Base-by-base conservation (phyloP, 2,797 vertebrate species). In the Schizothorax lantsangensis region DNA sequence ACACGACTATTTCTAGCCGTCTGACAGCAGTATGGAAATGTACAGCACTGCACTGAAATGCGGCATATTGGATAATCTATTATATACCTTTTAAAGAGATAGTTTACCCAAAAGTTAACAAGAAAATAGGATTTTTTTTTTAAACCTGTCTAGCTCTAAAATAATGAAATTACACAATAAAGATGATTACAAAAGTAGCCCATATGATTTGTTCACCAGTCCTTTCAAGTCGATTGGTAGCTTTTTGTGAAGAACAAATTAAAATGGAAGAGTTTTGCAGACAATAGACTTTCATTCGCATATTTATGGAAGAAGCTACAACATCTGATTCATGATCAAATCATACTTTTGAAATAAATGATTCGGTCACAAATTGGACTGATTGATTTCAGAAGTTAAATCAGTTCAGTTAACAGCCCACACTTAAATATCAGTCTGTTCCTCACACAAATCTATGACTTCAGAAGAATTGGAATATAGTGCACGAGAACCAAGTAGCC, bases 11-110 rank as follows among this genome's bases (percentile, higher is more conserved):
- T 59, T 79, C 36, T 4, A 59, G 75, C 36, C 21, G 0, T 14
- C 75, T 78, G 75, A 78, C 49, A 78, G 75, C 75, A 59, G 21
- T 40, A 17, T 79, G 75, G 47, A 79, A 79, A 59, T 59, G 15
- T 36, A 59, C 52, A 59, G 21, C 36, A n/a, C 75, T 79, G 75
- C 52, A 59, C 36, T 59, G 52, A 33, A 77, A 36, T 77, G 74
- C 52, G 12, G 21, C 75, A 79, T n/a, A 26, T 59, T 40, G 21
- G 38, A n/a, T n/a, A 38, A n/a, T 78, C 75, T 57, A n/a, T 36
- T 23, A 77, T 38, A 78, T 78, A 15, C 5, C 33, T 78, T 66
- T 66, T 38, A 78, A 78, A 54, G 33, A 52, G 49, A 21, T 21
- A 52, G 73, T 11, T 17, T 7, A 8, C 14, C 1, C 43, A 52